These are phyloP conservation scores for Manis crassicaudata DNA, from an alignment of 2,797 vertebrate species.

Conservation along the genomic window DNA sequence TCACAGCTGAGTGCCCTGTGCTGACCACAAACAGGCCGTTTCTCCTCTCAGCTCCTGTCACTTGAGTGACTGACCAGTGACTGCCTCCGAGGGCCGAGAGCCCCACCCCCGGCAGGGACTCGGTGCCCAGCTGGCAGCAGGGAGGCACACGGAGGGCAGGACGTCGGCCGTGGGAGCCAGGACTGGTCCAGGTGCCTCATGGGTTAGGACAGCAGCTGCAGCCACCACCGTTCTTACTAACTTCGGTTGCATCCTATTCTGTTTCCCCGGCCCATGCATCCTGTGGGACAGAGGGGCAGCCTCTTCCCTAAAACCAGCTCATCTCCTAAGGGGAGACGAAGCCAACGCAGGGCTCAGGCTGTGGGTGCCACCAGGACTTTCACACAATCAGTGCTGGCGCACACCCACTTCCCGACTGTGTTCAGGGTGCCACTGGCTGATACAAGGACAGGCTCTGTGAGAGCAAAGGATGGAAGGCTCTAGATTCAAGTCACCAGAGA, in stretches of 20 bases:
- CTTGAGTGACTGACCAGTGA: neutral
- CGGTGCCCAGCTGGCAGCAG: neutral
- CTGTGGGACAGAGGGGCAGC: neutral
- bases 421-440: neutral
- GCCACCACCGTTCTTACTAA: neutral
- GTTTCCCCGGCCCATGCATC: neutral
- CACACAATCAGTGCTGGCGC: rapidly evolving
- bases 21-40: rapidly evolving
- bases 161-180: no score
- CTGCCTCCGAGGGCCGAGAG: no score
- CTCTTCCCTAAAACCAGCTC: neutral
- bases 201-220: neutral
- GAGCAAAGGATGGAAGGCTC: neutral
- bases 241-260: neutral
- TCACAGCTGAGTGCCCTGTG: neutral
- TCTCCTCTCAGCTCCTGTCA: neutral
- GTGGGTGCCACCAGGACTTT: rapidly evolving
- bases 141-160: neutral
- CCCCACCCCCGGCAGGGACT: rapidly evolving
- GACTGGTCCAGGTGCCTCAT: neutral
- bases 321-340: neutral
- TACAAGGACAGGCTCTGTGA: neutral
- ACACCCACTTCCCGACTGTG: neutral
- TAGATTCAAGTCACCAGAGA: neutral
- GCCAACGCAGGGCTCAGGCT: rapidly evolving